phyloP scores from a whole-genome alignment of 2,888 invertebrate species.

The Agrotis clavis region DNA sequence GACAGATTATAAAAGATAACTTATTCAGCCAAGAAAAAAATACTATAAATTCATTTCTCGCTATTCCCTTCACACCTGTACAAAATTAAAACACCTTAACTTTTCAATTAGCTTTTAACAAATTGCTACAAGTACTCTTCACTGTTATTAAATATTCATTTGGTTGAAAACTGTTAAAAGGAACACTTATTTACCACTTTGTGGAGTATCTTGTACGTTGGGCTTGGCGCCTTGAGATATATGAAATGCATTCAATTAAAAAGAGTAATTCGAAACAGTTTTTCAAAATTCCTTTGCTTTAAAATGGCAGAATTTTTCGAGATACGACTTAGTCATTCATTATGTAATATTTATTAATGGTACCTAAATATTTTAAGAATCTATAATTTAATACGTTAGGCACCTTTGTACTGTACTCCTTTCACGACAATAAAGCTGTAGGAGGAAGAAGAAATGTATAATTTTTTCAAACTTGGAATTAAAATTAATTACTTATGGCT shows the following conservation, averaged over 20 bases:
- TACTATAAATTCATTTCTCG: slow-evolving; percentile 35
- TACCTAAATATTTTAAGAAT: no score
- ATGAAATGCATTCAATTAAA: slow-evolving; percentile 48
- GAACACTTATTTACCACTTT: slow-evolving; percentile 62
- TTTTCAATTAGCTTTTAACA: slow-evolving; percentile 62
- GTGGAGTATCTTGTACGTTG: slow-evolving; percentile 29
- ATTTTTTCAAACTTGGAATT: no score
- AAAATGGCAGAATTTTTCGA: background rate
- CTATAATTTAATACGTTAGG: no score
- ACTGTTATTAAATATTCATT: slow-evolving; percentile 68
- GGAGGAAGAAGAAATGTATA: no score
- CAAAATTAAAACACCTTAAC: slow-evolving; percentile 45
- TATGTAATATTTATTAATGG: no score
- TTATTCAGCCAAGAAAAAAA: slow-evolving; percentile 24
- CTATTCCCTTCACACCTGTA: slow-evolving; percentile 58
- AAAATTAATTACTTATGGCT: no score
- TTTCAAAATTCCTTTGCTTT: slow-evolving; percentile 27
- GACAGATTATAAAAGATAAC: slow-evolving; percentile 19
- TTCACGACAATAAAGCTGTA: no score
- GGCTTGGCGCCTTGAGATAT: slow-evolving; percentile 45
- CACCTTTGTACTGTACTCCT: no score
- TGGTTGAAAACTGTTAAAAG: slow-evolving; percentile 59
- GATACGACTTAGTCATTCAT: background rate
- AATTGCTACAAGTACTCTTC: slow-evolving; percentile 53
- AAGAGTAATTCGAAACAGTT: slow-evolving; percentile 43